phyloP scores from a whole-genome alignment of 2,113 vertebrate genomes.

The Campylomormyrus numenius region DNA sequence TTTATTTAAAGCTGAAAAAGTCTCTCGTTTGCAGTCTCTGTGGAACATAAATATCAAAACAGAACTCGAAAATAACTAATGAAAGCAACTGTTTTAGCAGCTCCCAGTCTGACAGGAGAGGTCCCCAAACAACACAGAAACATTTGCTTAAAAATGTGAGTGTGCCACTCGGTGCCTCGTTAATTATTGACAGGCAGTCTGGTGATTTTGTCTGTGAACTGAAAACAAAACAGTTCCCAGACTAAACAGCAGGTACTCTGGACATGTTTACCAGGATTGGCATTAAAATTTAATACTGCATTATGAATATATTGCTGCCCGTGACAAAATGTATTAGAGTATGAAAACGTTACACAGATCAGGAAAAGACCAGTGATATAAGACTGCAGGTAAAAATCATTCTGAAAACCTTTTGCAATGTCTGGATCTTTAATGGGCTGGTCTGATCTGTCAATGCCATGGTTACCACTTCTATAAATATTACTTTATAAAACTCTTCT shows the following conservation, averaged over 20 bases:
- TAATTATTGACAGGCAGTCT: constrained; percentile 20
- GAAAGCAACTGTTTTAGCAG: neutral
- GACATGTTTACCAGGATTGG: neutral
- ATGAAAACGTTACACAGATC: neutral
- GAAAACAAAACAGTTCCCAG: neutral
- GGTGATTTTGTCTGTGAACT: neutral
- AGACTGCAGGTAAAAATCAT: neutral
- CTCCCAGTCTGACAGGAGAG: neutral
- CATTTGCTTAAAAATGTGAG: constrained; percentile 7
- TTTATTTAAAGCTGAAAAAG: neutral
- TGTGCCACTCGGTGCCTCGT: neutral
- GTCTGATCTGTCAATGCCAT: neutral
- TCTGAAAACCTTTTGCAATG: neutral
- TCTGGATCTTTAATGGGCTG: neutral
- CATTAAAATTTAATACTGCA: neutral
- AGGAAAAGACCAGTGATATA: neutral
- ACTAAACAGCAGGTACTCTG: neutral
- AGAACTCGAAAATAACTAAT: neutral
- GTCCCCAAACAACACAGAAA: neutral
- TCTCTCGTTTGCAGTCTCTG: neutral
- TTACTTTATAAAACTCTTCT: neutral
- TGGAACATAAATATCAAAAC: constrained; percentile 8
- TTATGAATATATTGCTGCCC: neutral
- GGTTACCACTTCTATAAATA: neutral
- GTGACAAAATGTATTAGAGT: neutral